phyloP scores from a whole-genome alignment of 1,140 invertebrate species.

The Pseudomyrmex pallidus region DNA sequence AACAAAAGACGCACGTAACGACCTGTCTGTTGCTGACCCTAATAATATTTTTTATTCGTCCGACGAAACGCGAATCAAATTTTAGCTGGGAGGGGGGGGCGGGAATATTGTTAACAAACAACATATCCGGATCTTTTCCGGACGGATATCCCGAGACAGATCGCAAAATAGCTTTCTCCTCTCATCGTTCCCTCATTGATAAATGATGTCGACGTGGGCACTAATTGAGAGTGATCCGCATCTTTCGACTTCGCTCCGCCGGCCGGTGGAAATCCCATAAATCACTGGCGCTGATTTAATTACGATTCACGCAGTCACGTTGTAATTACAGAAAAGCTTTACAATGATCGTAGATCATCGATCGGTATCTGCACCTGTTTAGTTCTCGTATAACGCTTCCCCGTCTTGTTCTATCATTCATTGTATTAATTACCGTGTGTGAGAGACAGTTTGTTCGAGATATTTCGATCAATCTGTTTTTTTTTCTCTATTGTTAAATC shows the following conservation, averaged over 20 bases:
- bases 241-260: constrained; percentile 43
- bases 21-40: constrained; percentile 14
- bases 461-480: constrained; percentile 21
- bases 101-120: constrained; percentile 39
- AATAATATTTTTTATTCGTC: not conserved
- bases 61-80: constrained; percentile 5
- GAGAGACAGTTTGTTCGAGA: not conserved
- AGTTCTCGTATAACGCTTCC: constrained; percentile 46
- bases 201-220: constrained; percentile 46
- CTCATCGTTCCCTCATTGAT: constrained; percentile 43
- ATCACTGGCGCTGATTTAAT: constrained; percentile 69
- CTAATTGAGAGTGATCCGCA: constrained; percentile 56
- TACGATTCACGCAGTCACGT: constrained; percentile 32
- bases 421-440: constrained; percentile 38
- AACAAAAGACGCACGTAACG: not conserved
- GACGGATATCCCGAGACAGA: constrained; percentile 22
- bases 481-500: not conserved
- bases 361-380: constrained; percentile 54
- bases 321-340: constrained; percentile 58
- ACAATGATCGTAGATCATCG: constrained; percentile 49
- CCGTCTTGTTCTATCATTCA: constrained; percentile 52
- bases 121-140: constrained; percentile 36
- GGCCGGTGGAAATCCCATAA: constrained; percentile 57
- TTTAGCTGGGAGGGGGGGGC: no score
- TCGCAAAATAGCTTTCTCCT: constrained; percentile 46